Evolutionary conservation across 2,113 vertebrate genomes (phyloP).

Genomic region (Semnornis frantzii): DNA sequence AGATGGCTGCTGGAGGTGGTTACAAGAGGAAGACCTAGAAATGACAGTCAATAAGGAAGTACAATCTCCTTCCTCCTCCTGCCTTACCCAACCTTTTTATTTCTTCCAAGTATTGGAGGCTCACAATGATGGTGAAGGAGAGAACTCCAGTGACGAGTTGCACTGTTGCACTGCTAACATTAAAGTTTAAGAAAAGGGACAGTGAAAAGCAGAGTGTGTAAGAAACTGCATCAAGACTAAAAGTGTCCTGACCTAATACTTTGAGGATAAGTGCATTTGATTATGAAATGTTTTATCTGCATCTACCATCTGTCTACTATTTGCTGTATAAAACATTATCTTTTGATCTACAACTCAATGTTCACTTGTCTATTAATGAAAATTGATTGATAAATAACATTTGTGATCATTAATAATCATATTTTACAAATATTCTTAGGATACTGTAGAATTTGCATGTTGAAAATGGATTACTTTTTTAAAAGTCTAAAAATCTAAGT

Average conservation of each 20-base stretch:
- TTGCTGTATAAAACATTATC: neutral
- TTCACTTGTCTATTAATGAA: neutral
- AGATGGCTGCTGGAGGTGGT: conserved; percentile 42
- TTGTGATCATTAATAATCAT: neutral
- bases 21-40: conserved; percentile 1
- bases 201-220: neutral
- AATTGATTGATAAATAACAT: neutral
- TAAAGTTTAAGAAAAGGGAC: neutral
- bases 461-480: neutral
- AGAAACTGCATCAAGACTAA: neutral
- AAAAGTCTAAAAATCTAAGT: neutral
- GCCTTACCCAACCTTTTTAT: neutral
- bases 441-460: neutral
- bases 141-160: neutral
- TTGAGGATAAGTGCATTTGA: neutral
- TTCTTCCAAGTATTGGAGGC: neutral
- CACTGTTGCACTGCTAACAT: neutral
- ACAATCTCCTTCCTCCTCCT: neutral
- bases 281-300: neutral
- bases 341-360: neutral
- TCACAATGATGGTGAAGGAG: neutral
- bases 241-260: neutral
- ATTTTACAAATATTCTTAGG: neutral
- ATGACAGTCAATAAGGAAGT: neutral
- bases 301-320: neutral